Conservation (phyloP, 2,113 vertebrate species). For the Pontoporia blainvillei region DNA sequence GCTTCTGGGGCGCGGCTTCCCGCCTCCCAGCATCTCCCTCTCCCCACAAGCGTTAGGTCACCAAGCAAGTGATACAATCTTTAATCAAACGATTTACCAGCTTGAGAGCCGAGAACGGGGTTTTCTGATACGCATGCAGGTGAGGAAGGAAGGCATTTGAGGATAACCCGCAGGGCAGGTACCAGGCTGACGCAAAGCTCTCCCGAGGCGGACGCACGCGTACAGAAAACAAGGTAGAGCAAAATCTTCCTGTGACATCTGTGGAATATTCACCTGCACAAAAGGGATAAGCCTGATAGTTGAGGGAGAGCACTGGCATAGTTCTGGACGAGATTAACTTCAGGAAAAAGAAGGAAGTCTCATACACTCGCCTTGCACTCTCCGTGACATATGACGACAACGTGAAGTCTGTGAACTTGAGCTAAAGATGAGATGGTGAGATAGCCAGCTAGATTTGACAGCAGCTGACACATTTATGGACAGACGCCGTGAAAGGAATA, state of each 20-base stretch:
- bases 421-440: background rate
- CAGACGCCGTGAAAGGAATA: background rate
- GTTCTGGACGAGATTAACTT: background rate
- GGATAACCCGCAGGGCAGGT: background rate
- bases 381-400: background rate
- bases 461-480: background rate
- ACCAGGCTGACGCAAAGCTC: background rate
- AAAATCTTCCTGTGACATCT: background rate
- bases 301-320: background rate
- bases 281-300: background rate
- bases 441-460: background rate
- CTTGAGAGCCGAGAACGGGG: background rate
- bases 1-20: fast-evolving
- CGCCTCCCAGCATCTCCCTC: fast-evolving
- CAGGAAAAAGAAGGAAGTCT: background rate
- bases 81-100: background rate
- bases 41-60: fast-evolving
- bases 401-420: background rate
- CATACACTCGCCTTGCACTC: background rate
- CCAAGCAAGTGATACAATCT: fast-evolving
- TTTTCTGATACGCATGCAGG: background rate
- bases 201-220: too few relatives aligned
- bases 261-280: background rate
- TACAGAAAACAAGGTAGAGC: too few relatives aligned
- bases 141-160: too few relatives aligned